Evolutionary conservation across 2,888 invertebrate genomes (phyloP).

Genomic region (Polydrusus pterygomalis): DNA sequence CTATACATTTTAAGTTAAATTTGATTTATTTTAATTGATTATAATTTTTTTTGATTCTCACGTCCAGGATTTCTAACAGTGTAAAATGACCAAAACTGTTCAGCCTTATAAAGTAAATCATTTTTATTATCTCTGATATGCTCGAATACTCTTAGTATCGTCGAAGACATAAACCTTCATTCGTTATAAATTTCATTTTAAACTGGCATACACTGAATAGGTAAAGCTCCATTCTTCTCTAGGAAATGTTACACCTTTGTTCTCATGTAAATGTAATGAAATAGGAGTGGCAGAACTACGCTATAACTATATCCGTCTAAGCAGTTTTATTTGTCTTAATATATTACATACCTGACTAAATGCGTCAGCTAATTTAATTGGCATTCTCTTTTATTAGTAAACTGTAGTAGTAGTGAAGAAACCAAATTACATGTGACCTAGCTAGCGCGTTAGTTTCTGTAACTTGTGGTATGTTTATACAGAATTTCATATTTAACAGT

Average conservation of each 20-base stretch:
- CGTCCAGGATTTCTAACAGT: no score
- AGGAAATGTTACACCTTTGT: slow-evolving; percentile 23
- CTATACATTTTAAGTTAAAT: no score
- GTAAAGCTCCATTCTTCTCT: slow-evolving; percentile 14
- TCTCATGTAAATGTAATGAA: slow-evolving; percentile 32
- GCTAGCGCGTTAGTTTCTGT: no score
- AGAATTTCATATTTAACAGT: no score
- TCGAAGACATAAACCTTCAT: slow-evolving; percentile 29
- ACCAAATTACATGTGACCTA: no score
- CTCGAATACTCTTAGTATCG: neutral
- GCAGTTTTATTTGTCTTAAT: slow-evolving; percentile 4
- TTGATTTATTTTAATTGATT: no score
- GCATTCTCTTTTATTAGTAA: neutral
- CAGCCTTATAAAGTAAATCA: no score
- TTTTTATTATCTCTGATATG: no score
- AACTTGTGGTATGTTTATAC: no score
- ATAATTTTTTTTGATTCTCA: no score
- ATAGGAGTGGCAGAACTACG: neutral
- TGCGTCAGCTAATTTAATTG: neutral
- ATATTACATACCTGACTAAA: neutral
- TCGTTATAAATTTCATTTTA: slow-evolving; percentile 32
- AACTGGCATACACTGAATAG: slow-evolving; percentile 15
- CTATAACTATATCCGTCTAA: neutral
- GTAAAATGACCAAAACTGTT: no score
- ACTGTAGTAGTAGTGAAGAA: no score